Conservation (phyloP, 2,797 vertebrate species). For the Schizopygopsis pylzovi region DNA sequence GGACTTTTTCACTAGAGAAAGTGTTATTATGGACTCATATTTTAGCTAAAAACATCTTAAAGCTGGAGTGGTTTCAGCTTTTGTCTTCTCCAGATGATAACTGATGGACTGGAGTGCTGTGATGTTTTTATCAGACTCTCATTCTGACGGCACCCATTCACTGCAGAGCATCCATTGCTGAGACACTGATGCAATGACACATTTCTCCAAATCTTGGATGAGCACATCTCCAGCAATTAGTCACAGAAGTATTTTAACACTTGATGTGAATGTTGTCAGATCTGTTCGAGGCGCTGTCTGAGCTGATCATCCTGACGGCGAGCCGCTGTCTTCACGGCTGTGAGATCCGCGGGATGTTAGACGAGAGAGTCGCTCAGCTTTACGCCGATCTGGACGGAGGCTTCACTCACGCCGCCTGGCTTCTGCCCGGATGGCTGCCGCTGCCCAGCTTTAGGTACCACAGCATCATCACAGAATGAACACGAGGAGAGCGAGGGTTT, state of each 20-base stretch:
- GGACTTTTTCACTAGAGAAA: no score
- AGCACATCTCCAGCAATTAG: no score
- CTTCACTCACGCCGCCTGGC: conserved; percentile 94
- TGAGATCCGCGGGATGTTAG: conserved; percentile 89
- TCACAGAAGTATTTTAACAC: not conserved
- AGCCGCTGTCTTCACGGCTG: conserved; percentile 95
- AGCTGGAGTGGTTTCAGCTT: no score
- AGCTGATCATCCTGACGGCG: conserved; percentile 97
- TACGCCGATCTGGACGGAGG: conserved; percentile 96
- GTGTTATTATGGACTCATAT: no score
- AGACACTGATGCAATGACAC: no score
- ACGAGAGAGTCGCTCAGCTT: conserved; percentile 90
- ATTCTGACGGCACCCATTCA: no score
- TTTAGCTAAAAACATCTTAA: no score
- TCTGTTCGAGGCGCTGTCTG: conserved; percentile 92
- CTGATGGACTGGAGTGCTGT: no score
- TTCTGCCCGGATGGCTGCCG: conserved; percentile 94
- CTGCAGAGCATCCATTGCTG: no score
- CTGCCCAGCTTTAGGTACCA: conserved; percentile 95
- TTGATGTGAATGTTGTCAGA: conserved; percentile 78
- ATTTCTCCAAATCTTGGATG: no score
- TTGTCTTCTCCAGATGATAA: no score
- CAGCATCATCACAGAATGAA: not conserved
- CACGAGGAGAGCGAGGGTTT: not conserved
- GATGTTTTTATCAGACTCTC: no score